Conservation (phyloP, 2,797 vertebrate genomes). For the Poecile montanus region DNA sequence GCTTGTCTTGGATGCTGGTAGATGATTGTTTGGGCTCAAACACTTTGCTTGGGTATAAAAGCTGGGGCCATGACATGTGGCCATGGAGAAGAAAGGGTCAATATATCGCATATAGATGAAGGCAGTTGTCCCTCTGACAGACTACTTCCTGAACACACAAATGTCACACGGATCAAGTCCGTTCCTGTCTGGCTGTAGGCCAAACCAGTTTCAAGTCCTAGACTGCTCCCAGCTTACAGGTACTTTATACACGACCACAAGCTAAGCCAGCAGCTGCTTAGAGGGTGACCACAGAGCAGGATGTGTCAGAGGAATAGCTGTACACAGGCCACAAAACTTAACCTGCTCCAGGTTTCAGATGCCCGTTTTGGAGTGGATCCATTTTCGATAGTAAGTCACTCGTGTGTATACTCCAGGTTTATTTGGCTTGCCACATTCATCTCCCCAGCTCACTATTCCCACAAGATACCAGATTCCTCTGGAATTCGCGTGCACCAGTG, state of each 20-base stretch:
- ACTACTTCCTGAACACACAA: neutral
- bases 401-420: conserved; percentile 79
- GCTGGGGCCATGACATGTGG: neutral
- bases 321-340: neutral
- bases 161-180: neutral
- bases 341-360: conserved; percentile 48
- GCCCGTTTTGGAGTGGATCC: conserved; percentile 76
- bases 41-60: neutral
- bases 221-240: neutral
- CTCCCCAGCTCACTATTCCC: conserved; percentile 81
- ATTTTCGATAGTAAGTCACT: conserved; percentile 75
- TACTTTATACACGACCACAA: neutral
- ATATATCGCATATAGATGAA: neutral
- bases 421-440: conserved; percentile 74
- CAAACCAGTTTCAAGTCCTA: conserved; percentile 23
- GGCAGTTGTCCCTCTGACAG: neutral
- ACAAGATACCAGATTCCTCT: conserved; percentile 79
- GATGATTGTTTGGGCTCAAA: neutral
- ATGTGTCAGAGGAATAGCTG: neutral
- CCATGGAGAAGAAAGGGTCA: neutral
- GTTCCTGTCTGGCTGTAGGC: neutral
- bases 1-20: neutral
- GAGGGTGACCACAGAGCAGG: conserved; percentile 29
- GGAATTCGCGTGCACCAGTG: conserved; percentile 73
- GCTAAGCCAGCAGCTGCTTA: neutral